phyloP scores from a whole-genome alignment of 1,140 invertebrate species.

The silkworm (Bombyx mori) region ASM3026992v2 NC_085126.1:4923501-4924000 shows the following conservation, averaged over 20 bases:
- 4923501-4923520: conserved; percentile 6
- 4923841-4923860: too few relatives aligned
- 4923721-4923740: conserved; percentile 44
- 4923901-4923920: too few relatives aligned
- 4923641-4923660: conserved; percentile 20
- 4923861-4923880: too few relatives aligned
- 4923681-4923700: conserved; percentile 36
- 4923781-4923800: neutral
- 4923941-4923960: too few relatives aligned
- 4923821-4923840: neutral
- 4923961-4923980: too few relatives aligned
- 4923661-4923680: conserved; percentile 40
- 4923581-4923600: neutral
- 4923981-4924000: too few relatives aligned
- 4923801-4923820: conserved; percentile 1
- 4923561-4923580: neutral
- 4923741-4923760: conserved; percentile 36
- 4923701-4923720: conserved; percentile 56
- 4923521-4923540: conserved; percentile 1
- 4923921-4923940: too few relatives aligned
- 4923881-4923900: too few relatives aligned
- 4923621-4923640: conserved; percentile 19
- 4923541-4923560: neutral
- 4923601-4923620: neutral
- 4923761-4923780: conserved; percentile 22